Evolutionary conservation across 1,140 invertebrate genomes (phyloP).

Genomic region (Drosophila sulfurigaster): DNA sequence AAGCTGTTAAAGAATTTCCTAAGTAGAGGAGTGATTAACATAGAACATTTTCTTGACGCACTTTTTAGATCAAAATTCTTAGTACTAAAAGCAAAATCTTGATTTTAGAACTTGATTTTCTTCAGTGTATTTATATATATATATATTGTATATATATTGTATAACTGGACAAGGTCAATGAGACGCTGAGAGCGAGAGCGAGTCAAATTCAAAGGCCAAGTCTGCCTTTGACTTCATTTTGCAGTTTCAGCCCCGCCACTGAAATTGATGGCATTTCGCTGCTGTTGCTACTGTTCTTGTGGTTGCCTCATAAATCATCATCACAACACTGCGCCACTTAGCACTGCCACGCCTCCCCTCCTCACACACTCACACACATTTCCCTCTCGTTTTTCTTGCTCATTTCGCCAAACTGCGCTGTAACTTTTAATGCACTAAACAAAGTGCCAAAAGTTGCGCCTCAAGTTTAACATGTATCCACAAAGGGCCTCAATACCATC

Average conservation of each 20-base stretch:
- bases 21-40: too few relatives aligned
- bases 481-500: background rate
- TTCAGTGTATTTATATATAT: too few relatives aligned
- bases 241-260: background rate
- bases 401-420: conserved; percentile 22
- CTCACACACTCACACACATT: background rate
- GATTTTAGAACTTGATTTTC: too few relatives aligned
- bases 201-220: too few relatives aligned
- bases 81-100: too few relatives aligned
- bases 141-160: too few relatives aligned
- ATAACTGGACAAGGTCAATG: conserved; percentile 11
- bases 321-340: conserved; percentile 19
- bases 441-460: conserved; percentile 53
- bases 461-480: conserved; percentile 19
- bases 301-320: conserved; percentile 33
- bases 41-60: too few relatives aligned
- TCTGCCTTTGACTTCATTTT: conserved; percentile 9
- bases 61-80: too few relatives aligned
- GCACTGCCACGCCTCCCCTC: conserved; percentile 4
- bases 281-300: conserved; percentile 4
- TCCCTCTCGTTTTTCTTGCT: background rate
- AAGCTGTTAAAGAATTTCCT: too few relatives aligned
- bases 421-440: conserved; percentile 54
- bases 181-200: background rate
- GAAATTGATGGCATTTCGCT: conserved; percentile 22